Evolutionary conservation across 2,888 invertebrate species (phyloP).

Genomic region (Scelioninae gen. 1): DNA sequence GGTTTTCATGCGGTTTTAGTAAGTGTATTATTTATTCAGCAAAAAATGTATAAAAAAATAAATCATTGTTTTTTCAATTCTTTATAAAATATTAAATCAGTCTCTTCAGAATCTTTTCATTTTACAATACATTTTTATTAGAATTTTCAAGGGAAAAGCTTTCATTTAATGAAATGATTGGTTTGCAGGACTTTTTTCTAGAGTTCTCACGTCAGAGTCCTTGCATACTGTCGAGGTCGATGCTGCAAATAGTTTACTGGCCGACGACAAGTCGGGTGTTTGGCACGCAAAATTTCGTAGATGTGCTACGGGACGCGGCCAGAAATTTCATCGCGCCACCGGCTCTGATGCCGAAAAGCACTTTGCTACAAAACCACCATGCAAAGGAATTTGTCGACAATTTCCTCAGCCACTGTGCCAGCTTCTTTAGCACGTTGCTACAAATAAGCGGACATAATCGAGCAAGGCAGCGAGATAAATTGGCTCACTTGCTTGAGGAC

Average conservation of each 20-base stretch:
- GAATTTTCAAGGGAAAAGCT: no score
- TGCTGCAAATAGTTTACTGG: constrained; percentile 92
- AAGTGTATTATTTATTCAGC: constrained; percentile 77
- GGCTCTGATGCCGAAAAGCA: constrained; percentile 90
- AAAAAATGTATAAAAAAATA: no score
- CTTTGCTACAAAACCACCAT: constrained; percentile 88
- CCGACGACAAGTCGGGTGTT: constrained; percentile 85
- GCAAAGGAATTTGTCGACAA: constrained; percentile 95
- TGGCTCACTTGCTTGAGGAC: constrained; percentile 95
- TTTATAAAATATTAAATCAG: no score
- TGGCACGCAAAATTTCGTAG: constrained; percentile 88
- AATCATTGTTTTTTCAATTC: no score
- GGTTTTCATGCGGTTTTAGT: constrained; percentile 94
- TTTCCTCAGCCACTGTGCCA: constrained; percentile 93
- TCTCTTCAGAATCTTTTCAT: background rate
- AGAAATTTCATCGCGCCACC: constrained; percentile 95
- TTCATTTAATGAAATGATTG: constrained; percentile 2
- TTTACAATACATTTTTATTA: background rate
- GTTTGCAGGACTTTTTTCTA: constrained; percentile 93
- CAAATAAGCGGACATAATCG: constrained; percentile 97
- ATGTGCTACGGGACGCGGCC: constrained; percentile 94
- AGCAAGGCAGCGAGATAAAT: constrained; percentile 96
- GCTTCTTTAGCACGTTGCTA: constrained; percentile 93
- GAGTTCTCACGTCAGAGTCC: constrained; percentile 95
- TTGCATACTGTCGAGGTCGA: constrained; percentile 96